Evolutionary conservation across 2,888 invertebrate species (phyloP), one percentile per base, ranked within the genome.

Genomic region (Panopea generosa): DNA sequence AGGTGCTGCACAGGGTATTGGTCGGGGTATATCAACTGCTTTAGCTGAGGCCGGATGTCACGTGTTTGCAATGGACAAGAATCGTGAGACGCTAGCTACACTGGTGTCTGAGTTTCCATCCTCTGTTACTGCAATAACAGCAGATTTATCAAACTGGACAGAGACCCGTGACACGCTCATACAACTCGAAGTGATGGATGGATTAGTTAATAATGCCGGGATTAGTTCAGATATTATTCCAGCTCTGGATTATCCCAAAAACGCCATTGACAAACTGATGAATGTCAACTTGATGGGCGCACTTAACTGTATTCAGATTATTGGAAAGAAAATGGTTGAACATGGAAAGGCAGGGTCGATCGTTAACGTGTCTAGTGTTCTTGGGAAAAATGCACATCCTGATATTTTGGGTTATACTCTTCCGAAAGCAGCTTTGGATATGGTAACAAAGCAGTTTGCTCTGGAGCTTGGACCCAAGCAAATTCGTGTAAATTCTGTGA

Each of bases 201-300:
- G 96, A 4, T 92, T 98, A 27, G 97, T 98, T 0, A 98, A 98
- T 89, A 98, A 98, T 94, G 98, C 98, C 1, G 98, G 95, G 0
- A 92, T 96, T 27, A 96, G 96, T 1, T 91, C 94, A 43, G 94
- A 96, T 40, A n/a, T n/a, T n/a, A n/a, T n/a, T n/a, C n/a, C n/a
- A n/a, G 96, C 98, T 85, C 92, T 95, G 0, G 94, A 96, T 50
- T 93, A 95, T 38, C 94, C 94, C 1, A 94, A 95, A 67, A 94
- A 95, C 57, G 95, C 95, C 76, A 95, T 96, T 89, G 96, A 97
- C 91, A 94, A 94, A 95, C 95, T 94, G 2, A 90, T 93, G 65
- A 94, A 95, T 90, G 94, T 97, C 0, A 98, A 98, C 93, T 95
- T 97, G 0, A 97, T 97, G 93, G 95, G 96, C 2, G 94, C 96